phyloP scores from a whole-genome alignment of 2,888 invertebrate species.

The Linnaemya vulpina region DNA sequence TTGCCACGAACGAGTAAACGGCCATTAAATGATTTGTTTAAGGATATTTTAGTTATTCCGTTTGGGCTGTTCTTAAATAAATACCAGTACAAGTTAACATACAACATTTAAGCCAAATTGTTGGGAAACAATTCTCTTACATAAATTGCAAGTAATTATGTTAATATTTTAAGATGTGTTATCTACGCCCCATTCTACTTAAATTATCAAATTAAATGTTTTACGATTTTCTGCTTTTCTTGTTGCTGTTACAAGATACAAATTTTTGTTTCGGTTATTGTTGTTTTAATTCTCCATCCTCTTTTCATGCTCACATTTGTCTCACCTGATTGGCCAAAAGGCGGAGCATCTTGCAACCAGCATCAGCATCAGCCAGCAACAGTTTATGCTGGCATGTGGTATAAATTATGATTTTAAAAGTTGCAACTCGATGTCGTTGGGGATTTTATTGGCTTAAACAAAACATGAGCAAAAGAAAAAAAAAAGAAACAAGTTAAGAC shows the following conservation, averaged over 20 bases:
- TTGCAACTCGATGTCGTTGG: constrained; percentile 65
- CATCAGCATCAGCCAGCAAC: constrained; percentile 69
- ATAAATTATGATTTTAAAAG: constrained; percentile 74
- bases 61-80: background rate
- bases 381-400: constrained; percentile 65
- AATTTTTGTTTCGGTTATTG: constrained; percentile 15
- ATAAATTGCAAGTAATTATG: constrained; percentile 45
- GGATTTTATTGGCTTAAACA: constrained; percentile 68
- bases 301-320: constrained; percentile 41
- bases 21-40: constrained; percentile 27
- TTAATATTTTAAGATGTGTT: constrained; percentile 67
- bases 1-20: background rate
- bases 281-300: constrained; percentile 25
- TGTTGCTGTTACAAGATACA: constrained; percentile 19
- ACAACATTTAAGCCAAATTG: background rate
- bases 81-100: constrained; percentile 4
- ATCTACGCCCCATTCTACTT: constrained; percentile 68
- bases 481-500: background rate
- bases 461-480: constrained; percentile 3
- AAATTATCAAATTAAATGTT: constrained; percentile 65
- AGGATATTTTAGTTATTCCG: background rate
- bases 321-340: constrained; percentile 73
- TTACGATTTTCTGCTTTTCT: constrained; percentile 22
- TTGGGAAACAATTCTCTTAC: background rate
- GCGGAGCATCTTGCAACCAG: constrained; percentile 73